Conservation (phyloP, 1,140 invertebrate species). For the Spodoptera litura region DNA sequence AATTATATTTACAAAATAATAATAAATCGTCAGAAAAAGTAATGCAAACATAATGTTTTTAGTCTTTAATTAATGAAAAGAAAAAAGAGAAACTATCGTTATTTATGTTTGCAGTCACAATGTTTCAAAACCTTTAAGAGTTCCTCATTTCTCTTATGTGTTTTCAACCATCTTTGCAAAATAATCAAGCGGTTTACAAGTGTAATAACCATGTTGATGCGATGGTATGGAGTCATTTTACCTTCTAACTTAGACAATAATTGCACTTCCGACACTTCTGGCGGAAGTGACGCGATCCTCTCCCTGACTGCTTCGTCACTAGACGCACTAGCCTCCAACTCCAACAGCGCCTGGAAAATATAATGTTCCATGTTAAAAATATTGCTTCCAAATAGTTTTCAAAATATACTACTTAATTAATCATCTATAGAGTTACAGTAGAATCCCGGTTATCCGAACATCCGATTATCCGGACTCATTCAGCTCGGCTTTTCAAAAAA, state of each 20-base stretch:
- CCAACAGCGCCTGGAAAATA: slow-evolving; percentile 88
- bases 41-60: too few species aligned
- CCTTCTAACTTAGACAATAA: slow-evolving; percentile 94
- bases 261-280: slow-evolving; percentile 96
- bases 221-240: slow-evolving; percentile 62
- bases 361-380: not conserved
- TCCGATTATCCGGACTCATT: too few species aligned
- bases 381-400: not conserved
- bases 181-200: slow-evolving; percentile 9
- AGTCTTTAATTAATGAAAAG: too few species aligned
- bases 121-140: too few species aligned
- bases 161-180: not conserved
- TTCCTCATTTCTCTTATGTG: slow-evolving; percentile 21
- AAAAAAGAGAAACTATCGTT: too few species aligned
- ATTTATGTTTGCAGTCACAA: too few species aligned
- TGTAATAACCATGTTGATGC: slow-evolving; percentile 44
- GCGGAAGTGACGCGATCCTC: slow-evolving; percentile 96
- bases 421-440: too few species aligned
- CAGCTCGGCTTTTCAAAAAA: too few species aligned
- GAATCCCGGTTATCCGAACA: too few species aligned
- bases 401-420: too few species aligned
- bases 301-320: slow-evolving; percentile 96
- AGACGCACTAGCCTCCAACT: slow-evolving; percentile 97
- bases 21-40: too few species aligned
- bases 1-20: too few species aligned